These are phyloP conservation scores for Lysandra coridon DNA, from an alignment of 2,888 invertebrate species.

Conservation along the genomic window DNA sequence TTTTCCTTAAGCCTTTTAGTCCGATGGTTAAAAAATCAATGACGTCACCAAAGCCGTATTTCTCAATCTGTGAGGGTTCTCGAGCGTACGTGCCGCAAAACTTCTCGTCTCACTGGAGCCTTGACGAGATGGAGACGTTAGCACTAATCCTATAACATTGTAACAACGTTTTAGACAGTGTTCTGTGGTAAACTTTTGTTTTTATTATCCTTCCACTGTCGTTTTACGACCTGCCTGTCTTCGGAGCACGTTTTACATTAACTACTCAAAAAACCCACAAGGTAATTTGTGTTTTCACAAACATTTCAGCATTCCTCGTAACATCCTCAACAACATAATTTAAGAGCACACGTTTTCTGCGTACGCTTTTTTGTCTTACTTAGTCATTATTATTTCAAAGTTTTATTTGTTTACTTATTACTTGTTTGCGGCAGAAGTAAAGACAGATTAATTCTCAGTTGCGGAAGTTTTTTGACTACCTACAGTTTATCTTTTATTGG, in stretches of 20 bases:
- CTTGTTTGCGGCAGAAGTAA: not conserved
- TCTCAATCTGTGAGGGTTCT: not conserved
- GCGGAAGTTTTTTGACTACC: not conserved
- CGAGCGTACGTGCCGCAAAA: conserved; percentile 8
- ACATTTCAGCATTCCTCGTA: conserved; percentile 16
- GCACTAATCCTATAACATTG: conserved; percentile 29
- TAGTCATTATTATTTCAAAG: not conserved
- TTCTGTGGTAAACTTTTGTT: conserved; percentile 37
- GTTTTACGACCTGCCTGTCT: conserved; percentile 40
- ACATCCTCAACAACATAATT: conserved; percentile 29
- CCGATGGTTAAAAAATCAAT: not conserved
- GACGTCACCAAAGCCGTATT: not conserved
- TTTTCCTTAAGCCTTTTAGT: not conserved
- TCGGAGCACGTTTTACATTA: conserved; percentile 38
- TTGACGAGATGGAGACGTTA: conserved; percentile 28
- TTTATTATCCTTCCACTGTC: conserved; percentile 39
- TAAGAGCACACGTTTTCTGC: not conserved
- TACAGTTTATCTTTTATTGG: not conserved
- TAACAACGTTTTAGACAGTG: conserved; percentile 25
- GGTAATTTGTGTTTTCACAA: conserved; percentile 9
- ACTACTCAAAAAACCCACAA: conserved; percentile 38
- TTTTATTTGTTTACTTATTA: not conserved
- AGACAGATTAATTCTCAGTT: too few relatives aligned
- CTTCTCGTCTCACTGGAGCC: conserved; percentile 19
- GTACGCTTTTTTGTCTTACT: not conserved